A percentile compares a stretch with the other conserved stretches of the same genome.
Evolutionary conservation across 1,140 invertebrate species (phyloP).

Genomic region (Cheumatopsyche charites): DNA sequence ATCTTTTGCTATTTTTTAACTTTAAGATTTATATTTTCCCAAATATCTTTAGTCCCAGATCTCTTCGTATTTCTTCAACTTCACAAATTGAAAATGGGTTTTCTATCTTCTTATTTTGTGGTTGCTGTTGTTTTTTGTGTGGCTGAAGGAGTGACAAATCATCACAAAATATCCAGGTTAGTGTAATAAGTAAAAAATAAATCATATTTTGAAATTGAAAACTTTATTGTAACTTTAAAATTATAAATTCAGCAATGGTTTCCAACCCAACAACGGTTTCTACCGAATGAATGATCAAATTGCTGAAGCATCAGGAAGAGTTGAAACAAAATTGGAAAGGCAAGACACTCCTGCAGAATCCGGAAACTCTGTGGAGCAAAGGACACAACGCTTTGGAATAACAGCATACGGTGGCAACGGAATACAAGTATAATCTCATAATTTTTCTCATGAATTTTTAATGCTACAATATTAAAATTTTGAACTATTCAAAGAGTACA

Average conservation of each 20-base stretch:
- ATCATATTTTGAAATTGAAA: too few species aligned
- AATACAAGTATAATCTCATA: conserved; percentile 41
- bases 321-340: conserved; percentile 32
- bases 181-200: too few species aligned
- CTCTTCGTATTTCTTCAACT: too few species aligned
- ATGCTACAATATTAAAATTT: neutral
- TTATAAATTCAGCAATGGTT: conserved; percentile 33
- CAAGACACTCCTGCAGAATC: conserved; percentile 24
- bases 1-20: too few species aligned
- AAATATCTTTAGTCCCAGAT: too few species aligned
- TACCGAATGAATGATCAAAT: conserved; percentile 58
- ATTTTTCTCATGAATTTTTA: neutral
- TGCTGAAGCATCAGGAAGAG: conserved; percentile 55
- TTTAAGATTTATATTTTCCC: too few species aligned
- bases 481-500: conserved; percentile 32
- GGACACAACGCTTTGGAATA: conserved; percentile 58
- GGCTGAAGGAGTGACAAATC: too few species aligned
- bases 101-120: too few species aligned
- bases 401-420: conserved; percentile 56
- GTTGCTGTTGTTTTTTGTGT: too few species aligned
- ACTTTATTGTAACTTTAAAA: too few species aligned
- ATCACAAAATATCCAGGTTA: too few species aligned
- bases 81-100: too few species aligned
- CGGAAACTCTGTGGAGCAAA: conserved; percentile 47
- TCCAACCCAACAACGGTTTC: conserved; percentile 43